A percentile compares a stretch with the other conserved stretches of the same genome.
These are phyloP conservation scores for Caloenas nicobarica DNA, from an alignment of 2,113 vertebrate genomes.

Conservation along the genomic window DNA sequence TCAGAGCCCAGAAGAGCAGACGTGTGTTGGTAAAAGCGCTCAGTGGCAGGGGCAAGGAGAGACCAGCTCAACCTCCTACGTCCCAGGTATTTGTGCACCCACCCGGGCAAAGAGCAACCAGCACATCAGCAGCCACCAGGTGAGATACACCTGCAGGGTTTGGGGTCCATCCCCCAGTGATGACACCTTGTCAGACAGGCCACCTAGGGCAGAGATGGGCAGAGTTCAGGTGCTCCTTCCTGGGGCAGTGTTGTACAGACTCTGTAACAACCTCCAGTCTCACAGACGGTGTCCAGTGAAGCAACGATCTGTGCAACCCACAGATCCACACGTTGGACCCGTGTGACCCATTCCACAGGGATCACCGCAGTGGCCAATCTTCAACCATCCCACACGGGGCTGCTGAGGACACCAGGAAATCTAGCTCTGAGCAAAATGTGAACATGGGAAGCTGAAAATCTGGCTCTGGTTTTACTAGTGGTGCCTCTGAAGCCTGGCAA, in stretches of 20 bases:
- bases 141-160: neutral
- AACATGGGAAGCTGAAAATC: neutral
- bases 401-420: neutral
- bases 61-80: neutral
- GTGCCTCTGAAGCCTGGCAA: neutral
- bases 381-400: neutral
- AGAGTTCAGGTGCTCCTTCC: neutral
- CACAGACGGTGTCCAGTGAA: rapidly evolving
- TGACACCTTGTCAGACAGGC: neutral
- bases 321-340: rapidly evolving
- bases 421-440: neutral
- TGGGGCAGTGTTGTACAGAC: neutral
- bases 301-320: neutral
- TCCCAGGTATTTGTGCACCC: rapidly evolving
- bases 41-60: neutral
- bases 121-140: neutral
- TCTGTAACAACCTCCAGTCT: neutral
- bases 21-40: no score
- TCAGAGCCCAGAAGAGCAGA: neutral
- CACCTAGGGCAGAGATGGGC: neutral
- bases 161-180: rapidly evolving
- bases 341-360: neutral
- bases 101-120: rapidly evolving
- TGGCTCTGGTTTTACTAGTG: neutral
- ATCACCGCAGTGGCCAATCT: neutral